Conservation (phyloP, 1,140 invertebrate species). For the Penaeus chinensis region DNA sequence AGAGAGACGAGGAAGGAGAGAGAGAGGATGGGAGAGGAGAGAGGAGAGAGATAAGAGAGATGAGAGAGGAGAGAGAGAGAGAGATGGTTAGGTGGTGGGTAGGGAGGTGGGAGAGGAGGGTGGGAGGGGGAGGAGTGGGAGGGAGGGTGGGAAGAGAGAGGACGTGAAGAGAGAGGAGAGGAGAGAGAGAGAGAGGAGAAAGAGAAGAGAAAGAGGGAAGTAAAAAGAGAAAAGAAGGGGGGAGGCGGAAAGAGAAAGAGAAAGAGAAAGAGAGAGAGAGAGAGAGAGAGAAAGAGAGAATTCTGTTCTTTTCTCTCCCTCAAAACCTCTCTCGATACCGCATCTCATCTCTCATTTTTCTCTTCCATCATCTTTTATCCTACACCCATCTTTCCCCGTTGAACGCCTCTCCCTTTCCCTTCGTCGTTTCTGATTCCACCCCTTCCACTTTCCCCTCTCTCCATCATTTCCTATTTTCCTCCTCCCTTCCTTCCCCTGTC, state of each 20-base stretch:
- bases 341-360: neutral
- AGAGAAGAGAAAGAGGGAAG: neutral
- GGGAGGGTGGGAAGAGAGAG: too few species aligned
- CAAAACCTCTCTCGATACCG: neutral
- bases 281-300: too few species aligned
- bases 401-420: too few species aligned
- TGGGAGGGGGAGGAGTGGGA: too few species aligned
- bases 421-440: neutral
- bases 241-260: neutral
- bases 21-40: neutral
- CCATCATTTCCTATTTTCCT: neutral
- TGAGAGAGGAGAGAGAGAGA: constrained; percentile 2
- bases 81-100: neutral
- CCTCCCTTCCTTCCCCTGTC: neutral
- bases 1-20: neutral
- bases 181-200: neutral
- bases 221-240: too few species aligned
- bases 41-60: neutral
- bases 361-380: neutral
- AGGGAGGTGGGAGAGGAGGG: neutral
- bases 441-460: neutral
- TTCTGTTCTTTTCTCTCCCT: neutral
- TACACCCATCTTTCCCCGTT: neutral
- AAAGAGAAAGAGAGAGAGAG: neutral
- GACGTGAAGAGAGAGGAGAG: too few species aligned